Percentiles rank a stretch among this genome's conserved stretches.
Evolutionary conservation across 2,113 vertebrate species (phyloP).

Genomic region (Albula glossodonta): DNA sequence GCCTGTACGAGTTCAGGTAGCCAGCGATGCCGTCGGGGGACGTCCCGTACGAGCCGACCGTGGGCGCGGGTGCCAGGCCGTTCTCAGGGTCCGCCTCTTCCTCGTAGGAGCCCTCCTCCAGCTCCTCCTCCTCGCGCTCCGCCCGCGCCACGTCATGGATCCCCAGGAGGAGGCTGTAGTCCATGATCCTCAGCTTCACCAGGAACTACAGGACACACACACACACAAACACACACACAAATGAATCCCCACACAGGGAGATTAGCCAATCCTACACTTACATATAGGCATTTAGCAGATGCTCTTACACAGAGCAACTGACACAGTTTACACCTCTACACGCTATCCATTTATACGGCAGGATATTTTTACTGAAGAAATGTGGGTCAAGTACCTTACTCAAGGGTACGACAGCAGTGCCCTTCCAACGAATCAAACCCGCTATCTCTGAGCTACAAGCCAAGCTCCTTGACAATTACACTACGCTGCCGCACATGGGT

Average conservation of each 20-base stretch:
- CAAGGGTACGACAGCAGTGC: too few relatives aligned
- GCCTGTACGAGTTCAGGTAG: constrained; percentile 81
- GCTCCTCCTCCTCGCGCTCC: constrained; percentile 82
- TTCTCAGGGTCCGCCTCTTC: constrained; percentile 75
- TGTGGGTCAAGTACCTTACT: too few relatives aligned
- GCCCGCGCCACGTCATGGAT: constrained; percentile 83
- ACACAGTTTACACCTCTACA: neutral
- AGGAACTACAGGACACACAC: constrained; percentile 71
- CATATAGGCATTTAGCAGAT: neutral
- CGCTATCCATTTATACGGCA: too few relatives aligned
- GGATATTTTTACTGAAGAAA: too few relatives aligned
- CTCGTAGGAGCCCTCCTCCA: constrained; percentile 70
- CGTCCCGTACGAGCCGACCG: constrained; percentile 78
- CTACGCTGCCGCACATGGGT: too few relatives aligned
- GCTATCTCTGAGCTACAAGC: too few relatives aligned
- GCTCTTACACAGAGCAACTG: neutral
- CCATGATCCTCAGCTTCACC: constrained; percentile 90
- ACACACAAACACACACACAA: neutral
- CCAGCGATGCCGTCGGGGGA: constrained; percentile 86
- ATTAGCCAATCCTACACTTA: neutral
- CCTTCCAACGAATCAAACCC: too few relatives aligned
- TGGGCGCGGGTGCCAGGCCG: constrained; percentile 52
- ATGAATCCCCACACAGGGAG: neutral
- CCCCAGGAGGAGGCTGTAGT: constrained; percentile 87
- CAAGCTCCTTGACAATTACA: too few relatives aligned